Evolutionary conservation across 2,797 vertebrate genomes (phyloP), one percentile per base, ranked within the genome.

Genomic region (Perodicticus potto): DNA sequence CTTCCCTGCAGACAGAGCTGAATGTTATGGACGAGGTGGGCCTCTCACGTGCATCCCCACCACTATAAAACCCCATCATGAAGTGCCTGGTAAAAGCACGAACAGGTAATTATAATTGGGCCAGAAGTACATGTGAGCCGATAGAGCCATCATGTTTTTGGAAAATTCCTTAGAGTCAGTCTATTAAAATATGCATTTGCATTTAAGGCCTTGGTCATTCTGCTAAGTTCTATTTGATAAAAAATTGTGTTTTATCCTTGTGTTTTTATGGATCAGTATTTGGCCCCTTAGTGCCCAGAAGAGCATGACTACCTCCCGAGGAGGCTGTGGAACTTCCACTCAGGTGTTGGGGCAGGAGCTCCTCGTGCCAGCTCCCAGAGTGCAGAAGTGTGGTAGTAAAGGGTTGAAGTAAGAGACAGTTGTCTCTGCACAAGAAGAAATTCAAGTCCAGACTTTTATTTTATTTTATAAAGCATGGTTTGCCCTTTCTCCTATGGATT

Each of bases 401-500:
- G 70, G 53, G 70, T 86, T 93, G 89, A 96, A 81, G 17, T 76
- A 4, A 59, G 29, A 55, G 37, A 34, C 40, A 37, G 40, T 59
- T 82, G 37, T 90, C 93, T 88, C 53, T 37, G 78, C 40, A 27
- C 2, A 4, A 34, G 13, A 61, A 61, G 61, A 87, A 43, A 85
- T 7, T 61, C 3, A 85, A 81, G n/a, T 13, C 29, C 45, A 80
- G 87, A 65, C 9, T 77, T 74, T 53, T 74, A 59, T 72, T 92
- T 84, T 70, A 22, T 27, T 78, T 70, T 22, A 14, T 53, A 89
- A 84, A 74, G 23, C n/a, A 37, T 63, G 3, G 23, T 5, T n/a
- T 27, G 17, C 65, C 45, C 27, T 67, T 91, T 97, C 97, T 95
- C 82, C 59, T 83, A 63, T 34, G 61, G 2, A 57, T 93, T 86